Evolutionary conservation across 1,140 invertebrate species (phyloP), one percentile per base, ranked within the genome.

Genomic region (Gonatopus flavifemur): DNA sequence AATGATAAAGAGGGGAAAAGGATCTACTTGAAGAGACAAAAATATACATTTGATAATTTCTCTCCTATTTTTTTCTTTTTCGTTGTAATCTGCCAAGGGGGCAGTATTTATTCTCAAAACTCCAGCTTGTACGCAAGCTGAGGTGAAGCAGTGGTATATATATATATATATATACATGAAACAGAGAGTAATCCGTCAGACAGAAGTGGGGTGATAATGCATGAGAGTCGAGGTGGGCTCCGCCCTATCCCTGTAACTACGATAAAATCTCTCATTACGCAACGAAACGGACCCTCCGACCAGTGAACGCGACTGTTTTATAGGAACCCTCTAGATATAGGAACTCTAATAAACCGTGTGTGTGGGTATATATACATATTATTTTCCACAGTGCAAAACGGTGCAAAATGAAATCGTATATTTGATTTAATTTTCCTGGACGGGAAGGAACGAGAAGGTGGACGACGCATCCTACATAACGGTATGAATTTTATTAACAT

Each of bases 191-290:
- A 72, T 72, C 62, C 70, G 69, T 68, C 69, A 64, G 60, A 63
- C 61, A 64, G 59, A 58, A 55, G 56, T 50, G 62, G 67, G 54
- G 59, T 73, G 70, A 73, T 73, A 73, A 73, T 73, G 68, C 62
- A 67, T 66, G 65, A 68, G 69, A 62, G 62, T 69, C 55, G 53
- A 64, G 51, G 70, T n/a, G n/a, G n/a, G n/a, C 72, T 66, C 70
- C 72, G 74, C 70, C 74, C 70, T 71, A 74, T 69, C 67, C 70
- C 70, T 72, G 72, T 75, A 65, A 62, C 62, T 55, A 49, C 62
- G 66, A 75, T 72, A 74, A 68, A 68, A 74, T 72, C 73, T 69
- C 70, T 72, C 66, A 72, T 74, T 74, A 69, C 68, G 64, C 70
- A 72, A 72, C 67, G 65, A 64, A 67, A 66, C 66, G 64, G 66